Evolutionary conservation across 2,888 invertebrate genomes (phyloP), one percentile per base, ranked within the genome.

Genomic region (Agelastica alni): DNA sequence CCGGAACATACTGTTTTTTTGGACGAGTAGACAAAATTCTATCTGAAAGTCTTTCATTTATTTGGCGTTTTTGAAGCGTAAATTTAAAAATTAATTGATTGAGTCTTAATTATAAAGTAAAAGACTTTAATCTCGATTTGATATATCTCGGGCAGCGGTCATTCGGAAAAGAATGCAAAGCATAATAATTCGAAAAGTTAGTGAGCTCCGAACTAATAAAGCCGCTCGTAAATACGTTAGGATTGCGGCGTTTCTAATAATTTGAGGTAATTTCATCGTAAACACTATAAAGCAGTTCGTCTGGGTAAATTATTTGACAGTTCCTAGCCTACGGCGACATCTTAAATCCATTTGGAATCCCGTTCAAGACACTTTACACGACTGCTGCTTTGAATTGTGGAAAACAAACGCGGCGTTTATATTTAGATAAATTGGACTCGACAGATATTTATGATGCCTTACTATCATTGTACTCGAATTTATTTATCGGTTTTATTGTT

Each of bases 231-330:
- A 71, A 71, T 70, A 70, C 65, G 67, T 66, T 64, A 65, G 59
- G 58, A 58, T 62, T 64, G 59, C 66, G 67, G 62, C 49, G 63
- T 67, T 68, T 65, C 67, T 66, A 68, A 72, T 71, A 72, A 70
- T 71, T 70, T 62, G 64, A 67, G 64, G 68, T 72, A 73, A 73
- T 72, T 73, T 69, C 69, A 70, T 71, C 72, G 67, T 73, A 73
- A 73, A 73, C 71, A 71, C 70, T 59, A 70, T 70, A 69, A 70
- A 71, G 68, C 70, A 69, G 69, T 71, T 70, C 69, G 64, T 69
- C 68, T 61, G 42, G 61, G 55, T 63, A 58, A 70, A 53, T 65
- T 70, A 71, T 68, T 65, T 62, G 71, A 69, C 71, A 69, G 61
- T 53, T n/a, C 52, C 41, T 60, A 62, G 58, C 56, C 53, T 52